Conservation (phyloP, 2,113 vertebrate species). For the Rhinolophus ferrumequinum region DNA sequence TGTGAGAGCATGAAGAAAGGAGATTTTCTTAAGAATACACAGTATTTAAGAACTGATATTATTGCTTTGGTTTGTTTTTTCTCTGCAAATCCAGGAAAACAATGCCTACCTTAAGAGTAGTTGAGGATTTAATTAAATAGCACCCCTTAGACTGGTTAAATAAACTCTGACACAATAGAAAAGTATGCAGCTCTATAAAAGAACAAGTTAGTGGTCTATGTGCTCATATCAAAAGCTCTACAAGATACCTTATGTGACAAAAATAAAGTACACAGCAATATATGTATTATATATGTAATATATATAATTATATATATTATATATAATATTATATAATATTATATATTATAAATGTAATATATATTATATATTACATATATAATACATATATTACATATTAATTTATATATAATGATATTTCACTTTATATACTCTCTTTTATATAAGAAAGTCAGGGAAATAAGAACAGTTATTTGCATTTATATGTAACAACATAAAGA, state of each 20-base stretch:
- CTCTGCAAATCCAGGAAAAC: background rate
- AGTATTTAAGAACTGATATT: background rate
- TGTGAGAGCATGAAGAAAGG: background rate
- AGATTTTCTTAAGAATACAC: background rate
- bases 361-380: too few species aligned
- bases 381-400: too few species aligned
- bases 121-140: background rate
- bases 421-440: background rate
- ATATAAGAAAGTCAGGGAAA: background rate
- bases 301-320: too few species aligned
- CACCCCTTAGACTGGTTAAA: background rate
- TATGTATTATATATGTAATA: too few species aligned
- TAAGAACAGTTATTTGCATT: background rate
- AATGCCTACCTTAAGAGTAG: background rate
- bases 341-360: too few species aligned
- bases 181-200: background rate
- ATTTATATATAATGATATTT: background rate
- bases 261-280: background rate
- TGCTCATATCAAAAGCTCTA: background rate
- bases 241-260: background rate
- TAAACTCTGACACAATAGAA: background rate
- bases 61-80: background rate
- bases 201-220: background rate
- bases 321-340: too few species aligned
- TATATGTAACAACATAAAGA: background rate